Percentiles rank a stretch among this genome's conserved stretches.
Conservation (phyloP, 2,888 invertebrate species). For the Dorcus hopei region DNA sequence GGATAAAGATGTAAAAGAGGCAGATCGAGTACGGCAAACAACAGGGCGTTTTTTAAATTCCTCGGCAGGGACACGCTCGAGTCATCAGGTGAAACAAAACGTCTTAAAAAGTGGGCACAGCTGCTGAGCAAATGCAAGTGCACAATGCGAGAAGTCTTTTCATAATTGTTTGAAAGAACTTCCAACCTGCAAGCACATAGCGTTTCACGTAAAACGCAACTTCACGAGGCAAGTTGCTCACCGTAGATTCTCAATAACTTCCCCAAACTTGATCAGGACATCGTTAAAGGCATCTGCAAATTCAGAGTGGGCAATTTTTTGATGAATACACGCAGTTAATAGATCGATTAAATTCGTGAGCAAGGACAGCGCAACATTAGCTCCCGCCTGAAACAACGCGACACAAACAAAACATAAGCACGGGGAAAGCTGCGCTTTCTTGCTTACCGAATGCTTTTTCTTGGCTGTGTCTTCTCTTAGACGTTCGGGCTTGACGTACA, state of each 20-base stretch:
- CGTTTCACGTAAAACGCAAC: too few relatives aligned
- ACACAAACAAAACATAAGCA: slow-evolving; percentile 22
- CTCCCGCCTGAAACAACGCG: slow-evolving; percentile 43
- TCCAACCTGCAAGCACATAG: slow-evolving; percentile 37
- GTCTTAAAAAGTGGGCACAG: slow-evolving; percentile 44
- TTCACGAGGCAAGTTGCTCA: slow-evolving; percentile 23
- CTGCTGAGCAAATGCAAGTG: slow-evolving; percentile 51
- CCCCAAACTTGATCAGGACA: slow-evolving; percentile 58
- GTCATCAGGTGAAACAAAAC: slow-evolving; percentile 48
- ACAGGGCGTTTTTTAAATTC: slow-evolving; percentile 48
- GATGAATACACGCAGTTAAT: slow-evolving; percentile 48
- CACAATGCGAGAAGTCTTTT: slow-evolving; percentile 41
- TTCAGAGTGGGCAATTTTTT: slow-evolving; percentile 28
- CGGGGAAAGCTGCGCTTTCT: neutral
- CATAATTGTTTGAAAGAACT: slow-evolving; percentile 36
- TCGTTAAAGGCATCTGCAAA: slow-evolving; percentile 56
- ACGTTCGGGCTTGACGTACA: slow-evolving; percentile 32
- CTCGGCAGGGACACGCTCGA: slow-evolving; percentile 48
- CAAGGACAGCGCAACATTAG: slow-evolving; percentile 51
- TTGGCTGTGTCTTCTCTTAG: slow-evolving; percentile 27
- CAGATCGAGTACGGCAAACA: slow-evolving; percentile 49
- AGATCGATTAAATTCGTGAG: slow-evolving; percentile 54
- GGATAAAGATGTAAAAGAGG: slow-evolving; percentile 51
- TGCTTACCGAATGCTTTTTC: slow-evolving; percentile 24
- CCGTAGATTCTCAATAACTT: slow-evolving; percentile 56